These are phyloP conservation scores for Gouania willdenowi DNA, from an alignment of 2,797 vertebrate species.

Conservation along the genomic window DNA sequence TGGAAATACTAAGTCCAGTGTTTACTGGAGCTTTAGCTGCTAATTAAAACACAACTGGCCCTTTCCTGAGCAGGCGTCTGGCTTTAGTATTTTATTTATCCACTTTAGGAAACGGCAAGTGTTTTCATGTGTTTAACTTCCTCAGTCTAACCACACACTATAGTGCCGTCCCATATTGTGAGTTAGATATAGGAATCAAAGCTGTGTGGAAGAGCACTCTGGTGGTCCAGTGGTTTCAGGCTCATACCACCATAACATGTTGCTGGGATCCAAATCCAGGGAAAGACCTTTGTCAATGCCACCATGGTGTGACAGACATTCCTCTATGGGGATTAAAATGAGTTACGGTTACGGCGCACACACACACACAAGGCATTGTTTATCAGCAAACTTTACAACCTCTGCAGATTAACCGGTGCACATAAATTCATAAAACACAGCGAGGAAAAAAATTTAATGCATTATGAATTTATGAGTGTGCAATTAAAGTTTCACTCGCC, in stretches of 20 bases:
- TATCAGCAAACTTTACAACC: slow-evolving; percentile 7
- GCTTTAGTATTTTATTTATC: slow-evolving; percentile 56
- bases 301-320: neutral
- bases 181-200: slow-evolving; percentile 23
- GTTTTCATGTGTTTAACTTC: slow-evolving; percentile 61
- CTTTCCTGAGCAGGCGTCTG: slow-evolving; percentile 58
- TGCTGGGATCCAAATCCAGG: slow-evolving; percentile 11
- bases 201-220: slow-evolving; percentile 15
- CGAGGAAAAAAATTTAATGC: slow-evolving; percentile 40
- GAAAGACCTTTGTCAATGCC: slow-evolving; percentile 23
- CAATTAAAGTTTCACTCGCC: slow-evolving; percentile 25
- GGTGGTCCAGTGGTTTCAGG: slow-evolving; percentile 50
- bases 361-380: slow-evolving; percentile 1
- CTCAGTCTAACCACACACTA: slow-evolving; percentile 50
- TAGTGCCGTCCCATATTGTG: slow-evolving; percentile 35
- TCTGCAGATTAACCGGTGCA: slow-evolving; percentile 11
- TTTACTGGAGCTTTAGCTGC: slow-evolving; percentile 54
- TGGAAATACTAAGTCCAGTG: slow-evolving; percentile 61
- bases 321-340: neutral
- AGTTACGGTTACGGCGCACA: neutral
- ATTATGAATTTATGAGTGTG: slow-evolving; percentile 50
- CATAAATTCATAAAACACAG: slow-evolving; percentile 29
- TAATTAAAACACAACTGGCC: slow-evolving; percentile 60
- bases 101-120: slow-evolving; percentile 55
- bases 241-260: slow-evolving; percentile 18